Conservation (phyloP, 2,888 invertebrate genomes). For the Venustoraphidia nigricollis region DNA sequence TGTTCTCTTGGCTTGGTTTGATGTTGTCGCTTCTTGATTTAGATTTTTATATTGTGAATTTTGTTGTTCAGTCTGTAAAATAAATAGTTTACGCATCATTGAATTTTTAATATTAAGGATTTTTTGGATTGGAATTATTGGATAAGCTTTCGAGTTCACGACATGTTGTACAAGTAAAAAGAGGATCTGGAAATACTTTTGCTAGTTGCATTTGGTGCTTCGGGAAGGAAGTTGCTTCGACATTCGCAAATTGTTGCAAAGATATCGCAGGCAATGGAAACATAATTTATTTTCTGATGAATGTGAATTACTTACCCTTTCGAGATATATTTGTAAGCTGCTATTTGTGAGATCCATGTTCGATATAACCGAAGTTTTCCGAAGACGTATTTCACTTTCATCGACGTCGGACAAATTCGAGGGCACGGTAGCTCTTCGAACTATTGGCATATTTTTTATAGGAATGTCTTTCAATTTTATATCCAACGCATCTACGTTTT, state of each 20-base stretch:
- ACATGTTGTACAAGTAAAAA: no score
- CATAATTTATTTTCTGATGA: neutral
- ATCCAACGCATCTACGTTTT: constrained; percentile 22
- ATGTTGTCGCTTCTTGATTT: constrained; percentile 19
- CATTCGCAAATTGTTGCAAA: no score
- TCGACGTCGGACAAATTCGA: constrained; percentile 25
- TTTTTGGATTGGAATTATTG: no score
- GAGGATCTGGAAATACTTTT: no score
- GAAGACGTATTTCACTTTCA: constrained; percentile 28
- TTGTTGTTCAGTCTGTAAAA: neutral
- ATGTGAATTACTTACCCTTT: constrained; percentile 17
- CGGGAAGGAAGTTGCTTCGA: neutral
- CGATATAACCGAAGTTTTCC: constrained; percentile 53
- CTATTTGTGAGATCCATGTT: constrained; percentile 62
- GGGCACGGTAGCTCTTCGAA: constrained; percentile 25
- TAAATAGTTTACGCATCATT: no score
- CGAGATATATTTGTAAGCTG: constrained; percentile 49
- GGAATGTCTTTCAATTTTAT: constrained; percentile 17
- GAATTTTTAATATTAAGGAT: no score
- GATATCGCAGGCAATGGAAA: neutral
- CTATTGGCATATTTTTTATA: constrained; percentile 11
- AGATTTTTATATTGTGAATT: constrained; percentile 18
- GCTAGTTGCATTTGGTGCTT: no score
- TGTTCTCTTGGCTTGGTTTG: constrained; percentile 19
- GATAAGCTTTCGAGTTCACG: no score